Evolutionary conservation across 2,888 invertebrate species (phyloP).

Genomic region (Pyrocoelia pectoralis): DNA sequence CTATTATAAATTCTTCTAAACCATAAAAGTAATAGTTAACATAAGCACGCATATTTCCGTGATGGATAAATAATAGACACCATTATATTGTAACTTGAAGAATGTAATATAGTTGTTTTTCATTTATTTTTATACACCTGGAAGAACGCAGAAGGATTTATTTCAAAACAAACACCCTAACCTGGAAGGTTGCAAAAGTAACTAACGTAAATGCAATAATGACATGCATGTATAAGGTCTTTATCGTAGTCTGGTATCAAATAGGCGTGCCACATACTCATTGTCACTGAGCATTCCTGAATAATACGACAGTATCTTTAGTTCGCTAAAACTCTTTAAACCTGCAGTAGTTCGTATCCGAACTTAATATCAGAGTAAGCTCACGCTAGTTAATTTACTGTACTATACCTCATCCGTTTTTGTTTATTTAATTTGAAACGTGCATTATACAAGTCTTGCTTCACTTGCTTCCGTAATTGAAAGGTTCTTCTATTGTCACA

Average conservation of each 20-base stretch:
- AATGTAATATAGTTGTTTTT: background rate
- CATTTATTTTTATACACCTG: background rate
- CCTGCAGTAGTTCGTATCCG: constrained; percentile 34
- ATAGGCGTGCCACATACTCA: constrained; percentile 57
- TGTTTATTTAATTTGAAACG: constrained; percentile 29
- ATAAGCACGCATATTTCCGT: constrained; percentile 5
- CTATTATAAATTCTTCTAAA: background rate
- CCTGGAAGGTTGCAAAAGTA: background rate
- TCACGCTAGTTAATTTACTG: constrained; percentile 30
- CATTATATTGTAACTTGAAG: background rate
- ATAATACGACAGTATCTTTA: constrained; percentile 56
- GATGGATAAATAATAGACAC: background rate
- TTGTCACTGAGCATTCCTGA: constrained; percentile 59
- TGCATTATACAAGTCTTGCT: constrained; percentile 21
- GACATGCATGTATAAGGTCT: constrained; percentile 55
- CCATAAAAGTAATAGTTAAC: background rate
- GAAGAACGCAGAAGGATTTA: background rate
- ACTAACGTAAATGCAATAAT: constrained; percentile 45
- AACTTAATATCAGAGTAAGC: constrained; percentile 30
- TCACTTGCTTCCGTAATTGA: constrained; percentile 24
- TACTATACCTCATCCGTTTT: constrained; percentile 19
- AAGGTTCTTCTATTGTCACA: constrained; percentile 26
- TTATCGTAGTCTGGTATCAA: constrained; percentile 57
- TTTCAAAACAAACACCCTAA: background rate
- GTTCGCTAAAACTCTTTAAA: constrained; percentile 46